A percentile compares a stretch with the other conserved stretches of the same genome.
Evolutionary conservation across 64 coral and sea anemone genomes (phyloP).

Genomic region (Montipora efflorescens): DNA sequence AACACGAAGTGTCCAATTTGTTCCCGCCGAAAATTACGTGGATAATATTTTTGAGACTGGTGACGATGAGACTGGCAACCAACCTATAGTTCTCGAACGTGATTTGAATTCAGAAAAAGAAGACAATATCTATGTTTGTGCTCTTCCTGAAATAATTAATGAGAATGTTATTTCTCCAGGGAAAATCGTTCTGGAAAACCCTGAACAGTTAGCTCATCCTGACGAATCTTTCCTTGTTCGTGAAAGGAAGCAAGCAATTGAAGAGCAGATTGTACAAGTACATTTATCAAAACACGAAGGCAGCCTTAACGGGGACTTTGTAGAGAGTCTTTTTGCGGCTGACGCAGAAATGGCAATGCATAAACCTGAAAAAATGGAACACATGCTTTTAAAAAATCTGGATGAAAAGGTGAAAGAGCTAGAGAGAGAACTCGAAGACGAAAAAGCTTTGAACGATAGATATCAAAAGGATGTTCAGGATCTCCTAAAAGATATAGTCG

Average conservation of each 20-base stretch:
- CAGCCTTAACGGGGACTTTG: neutral
- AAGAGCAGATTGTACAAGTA: conserved; percentile 1
- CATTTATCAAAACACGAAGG: neutral
- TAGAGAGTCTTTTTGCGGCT: neutral
- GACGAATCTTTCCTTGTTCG: neutral
- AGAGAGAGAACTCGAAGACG: conserved; percentile 48
- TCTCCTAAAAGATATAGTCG: conserved; percentile 78
- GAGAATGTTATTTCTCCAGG: neutral
- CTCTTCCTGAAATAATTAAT: neutral
- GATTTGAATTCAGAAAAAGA: neutral
- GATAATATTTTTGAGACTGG: neutral
- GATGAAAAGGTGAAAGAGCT: conserved; percentile 27
- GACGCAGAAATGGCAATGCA: neutral
- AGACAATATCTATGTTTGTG: neutral
- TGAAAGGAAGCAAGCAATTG: neutral
- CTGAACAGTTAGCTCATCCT: neutral
- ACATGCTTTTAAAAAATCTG: neutral
- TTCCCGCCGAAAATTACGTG: neutral
- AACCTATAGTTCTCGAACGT: neutral
- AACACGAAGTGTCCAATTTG: neutral
- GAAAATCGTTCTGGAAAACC: neutral
- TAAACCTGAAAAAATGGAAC: neutral
- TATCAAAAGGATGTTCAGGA: conserved; percentile 83
- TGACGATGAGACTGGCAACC: neutral
- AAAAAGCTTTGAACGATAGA: conserved; percentile 63